Evolutionary conservation across 2,113 vertebrate species (phyloP).

Genomic region (Aldabrachelys gigantea): DNA sequence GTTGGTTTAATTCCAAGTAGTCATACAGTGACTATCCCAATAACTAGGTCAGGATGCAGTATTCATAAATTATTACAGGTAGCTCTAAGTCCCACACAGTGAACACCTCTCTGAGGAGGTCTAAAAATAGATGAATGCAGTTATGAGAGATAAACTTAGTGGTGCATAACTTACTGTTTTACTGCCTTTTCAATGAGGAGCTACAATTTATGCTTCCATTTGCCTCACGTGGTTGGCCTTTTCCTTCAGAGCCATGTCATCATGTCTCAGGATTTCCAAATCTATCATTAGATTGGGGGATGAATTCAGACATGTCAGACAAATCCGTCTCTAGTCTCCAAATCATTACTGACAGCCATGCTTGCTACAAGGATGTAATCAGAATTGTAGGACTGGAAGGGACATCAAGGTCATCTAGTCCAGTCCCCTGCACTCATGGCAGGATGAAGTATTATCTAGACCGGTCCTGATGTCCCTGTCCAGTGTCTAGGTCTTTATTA

Average conservation of each 20-base stretch:
- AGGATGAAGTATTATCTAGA: too few relatives aligned
- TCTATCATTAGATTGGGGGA: neutral
- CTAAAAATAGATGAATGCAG: neutral
- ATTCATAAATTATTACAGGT: neutral
- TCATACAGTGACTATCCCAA: neutral
- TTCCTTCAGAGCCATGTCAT: neutral
- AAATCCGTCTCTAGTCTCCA: neutral
- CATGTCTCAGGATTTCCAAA: neutral
- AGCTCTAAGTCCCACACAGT: neutral
- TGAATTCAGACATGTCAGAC: neutral
- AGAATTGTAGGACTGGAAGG: too few relatives aligned
- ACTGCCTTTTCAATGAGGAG: neutral
- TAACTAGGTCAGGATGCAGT: neutral
- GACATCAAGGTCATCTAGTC: too few relatives aligned
- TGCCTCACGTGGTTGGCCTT: neutral
- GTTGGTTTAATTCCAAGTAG: neutral
- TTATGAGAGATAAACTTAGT: neutral
- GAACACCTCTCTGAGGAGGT: neutral
- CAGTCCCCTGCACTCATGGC: too few relatives aligned
- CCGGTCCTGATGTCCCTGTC: rapidly evolving
- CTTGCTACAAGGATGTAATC: neutral
- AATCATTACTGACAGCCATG: neutral
- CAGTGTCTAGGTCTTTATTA: neutral
- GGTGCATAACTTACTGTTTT: neutral
- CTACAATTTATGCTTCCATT: neutral